A percentile compares a stretch with the other conserved stretches of the same genome.
Conservation (phyloP, 1,140 invertebrate species). For the Macrotrachela quadricornifera region DNA sequence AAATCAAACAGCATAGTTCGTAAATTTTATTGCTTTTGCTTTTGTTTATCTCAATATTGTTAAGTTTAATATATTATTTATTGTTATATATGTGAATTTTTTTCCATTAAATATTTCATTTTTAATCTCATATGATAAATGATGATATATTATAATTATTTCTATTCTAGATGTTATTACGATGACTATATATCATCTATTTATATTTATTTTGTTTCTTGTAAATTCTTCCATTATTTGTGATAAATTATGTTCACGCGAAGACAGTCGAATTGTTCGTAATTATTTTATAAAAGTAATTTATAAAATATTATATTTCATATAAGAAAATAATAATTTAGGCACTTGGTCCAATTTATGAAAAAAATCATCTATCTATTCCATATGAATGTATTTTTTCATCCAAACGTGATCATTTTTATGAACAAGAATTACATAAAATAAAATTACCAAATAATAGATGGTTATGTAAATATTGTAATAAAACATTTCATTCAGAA, state of each 20-base stretch:
- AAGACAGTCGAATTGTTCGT: constrained; percentile 4
- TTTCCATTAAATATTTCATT: too few species aligned
- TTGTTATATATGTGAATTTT: too few species aligned
- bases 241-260: background rate
- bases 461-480: constrained; percentile 6
- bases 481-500: constrained; percentile 1
- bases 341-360: background rate
- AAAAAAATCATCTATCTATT: background rate
- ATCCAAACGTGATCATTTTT: background rate
- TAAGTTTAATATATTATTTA: too few species aligned
- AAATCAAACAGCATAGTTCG: too few species aligned
- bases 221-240: too few species aligned
- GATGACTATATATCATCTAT: too few species aligned
- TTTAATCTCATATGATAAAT: too few species aligned
- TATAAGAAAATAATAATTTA: background rate
- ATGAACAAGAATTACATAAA: constrained; percentile 6
- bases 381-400: constrained; percentile 2
- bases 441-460: background rate
- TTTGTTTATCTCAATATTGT: too few species aligned
- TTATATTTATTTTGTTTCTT: too few species aligned
- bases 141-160: too few species aligned
- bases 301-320: background rate
- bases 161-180: too few species aligned
- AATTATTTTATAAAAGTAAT: background rate
- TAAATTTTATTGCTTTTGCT: too few species aligned